Percentiles rank a stretch among this genome's conserved stretches.
These are phyloP conservation scores for Coptodon bakossiorum DNA, from an alignment of 2,113 vertebrate species.

Conservation along the genomic window DNA sequence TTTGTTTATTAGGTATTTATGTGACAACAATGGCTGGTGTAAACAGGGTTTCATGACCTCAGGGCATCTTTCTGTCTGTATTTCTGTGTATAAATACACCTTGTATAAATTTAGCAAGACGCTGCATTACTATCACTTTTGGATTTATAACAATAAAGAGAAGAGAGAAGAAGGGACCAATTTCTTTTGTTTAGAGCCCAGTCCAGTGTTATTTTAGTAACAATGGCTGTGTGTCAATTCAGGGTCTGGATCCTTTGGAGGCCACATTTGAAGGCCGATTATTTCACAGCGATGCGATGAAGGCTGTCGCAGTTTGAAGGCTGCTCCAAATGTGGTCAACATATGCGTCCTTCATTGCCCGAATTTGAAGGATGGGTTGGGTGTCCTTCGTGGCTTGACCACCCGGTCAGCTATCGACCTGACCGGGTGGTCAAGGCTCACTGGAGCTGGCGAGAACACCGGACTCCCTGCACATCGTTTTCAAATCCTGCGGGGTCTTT, in stretches of 20 bases:
- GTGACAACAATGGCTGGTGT: slow-evolving; percentile 59
- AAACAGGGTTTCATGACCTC: slow-evolving; percentile 31
- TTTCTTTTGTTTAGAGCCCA: slow-evolving; percentile 1
- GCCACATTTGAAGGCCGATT: not conserved
- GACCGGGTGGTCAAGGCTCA: not conserved
- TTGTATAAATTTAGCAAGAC: slow-evolving; percentile 39
- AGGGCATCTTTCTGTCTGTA: not conserved
- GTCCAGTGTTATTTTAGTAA: slow-evolving; percentile 23
- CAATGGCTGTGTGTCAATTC: not conserved
- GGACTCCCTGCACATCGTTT: not conserved
- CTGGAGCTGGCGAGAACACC: not conserved
- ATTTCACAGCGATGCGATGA: not conserved
- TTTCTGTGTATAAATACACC: slow-evolving; percentile 16
- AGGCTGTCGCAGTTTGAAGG: not conserved
- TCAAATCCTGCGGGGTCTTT: fast-evolving
- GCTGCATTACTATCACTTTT: not conserved
- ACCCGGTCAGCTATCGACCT: not conserved
- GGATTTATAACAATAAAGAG: slow-evolving; percentile 5
- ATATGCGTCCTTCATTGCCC: not conserved
- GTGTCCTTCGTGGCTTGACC: not conserved
- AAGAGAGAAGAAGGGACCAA: not conserved
- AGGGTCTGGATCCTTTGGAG: not conserved
- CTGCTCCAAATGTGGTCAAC: not conserved
- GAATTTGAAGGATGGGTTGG: not conserved
- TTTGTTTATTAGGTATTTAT: slow-evolving; percentile 55